Evolutionary conservation across 2,888 invertebrate genomes (phyloP).

Genomic region (Deilephila elpenor): DNA sequence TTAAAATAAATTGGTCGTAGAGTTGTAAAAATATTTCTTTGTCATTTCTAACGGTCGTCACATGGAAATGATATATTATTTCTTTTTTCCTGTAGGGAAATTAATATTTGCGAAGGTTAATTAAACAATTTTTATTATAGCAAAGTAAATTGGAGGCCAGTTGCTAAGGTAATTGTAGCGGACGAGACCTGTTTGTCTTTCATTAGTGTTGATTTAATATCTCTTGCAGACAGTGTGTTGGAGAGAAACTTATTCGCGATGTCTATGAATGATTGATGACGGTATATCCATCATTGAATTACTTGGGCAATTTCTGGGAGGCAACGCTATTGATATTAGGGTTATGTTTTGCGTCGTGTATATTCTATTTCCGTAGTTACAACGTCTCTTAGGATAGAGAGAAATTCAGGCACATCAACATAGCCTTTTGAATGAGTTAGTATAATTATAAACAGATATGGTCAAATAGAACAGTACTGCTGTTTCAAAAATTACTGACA

Average conservation of each 20-base stretch:
- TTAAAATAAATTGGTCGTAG: not conserved
- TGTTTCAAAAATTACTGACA: too few species aligned
- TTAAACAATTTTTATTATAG: conserved; percentile 7
- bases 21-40: not conserved
- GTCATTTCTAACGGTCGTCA: not conserved
- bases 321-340: not conserved
- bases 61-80: not conserved
- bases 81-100: conserved; percentile 3
- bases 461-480: too few species aligned
- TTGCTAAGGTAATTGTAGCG: not conserved
- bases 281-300: not conserved
- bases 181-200: not conserved
- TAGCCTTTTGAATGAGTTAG: too few species aligned
- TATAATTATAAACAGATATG: too few species aligned
- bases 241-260: not conserved
- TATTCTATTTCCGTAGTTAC: too few species aligned
- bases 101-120: conserved; percentile 14
- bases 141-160: conserved; percentile 1
- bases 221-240: not conserved
- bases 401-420: too few species aligned
- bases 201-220: conserved; percentile 7
- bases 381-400: too few species aligned
- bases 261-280: conserved; percentile 1
- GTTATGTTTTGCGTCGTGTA: not conserved
- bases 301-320: not conserved